phyloP scores from a whole-genome alignment of 2,888 invertebrate species.

The Euproctis similis region DNA sequence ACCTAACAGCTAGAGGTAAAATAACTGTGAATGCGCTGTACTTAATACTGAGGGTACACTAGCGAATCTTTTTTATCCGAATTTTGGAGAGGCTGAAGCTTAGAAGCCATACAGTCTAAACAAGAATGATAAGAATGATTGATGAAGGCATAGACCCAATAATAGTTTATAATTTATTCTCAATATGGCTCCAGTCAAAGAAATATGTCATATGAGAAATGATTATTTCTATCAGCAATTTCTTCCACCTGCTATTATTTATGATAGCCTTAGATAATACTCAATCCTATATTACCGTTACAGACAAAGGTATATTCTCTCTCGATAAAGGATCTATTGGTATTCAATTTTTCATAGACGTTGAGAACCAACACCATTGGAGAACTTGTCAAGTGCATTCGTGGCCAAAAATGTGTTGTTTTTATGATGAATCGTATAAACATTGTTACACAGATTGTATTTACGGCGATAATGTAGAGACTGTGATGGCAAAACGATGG shows the following conservation, averaged over 20 bases:
- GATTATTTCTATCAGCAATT: constrained; percentile 15
- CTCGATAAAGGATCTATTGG: constrained; percentile 42
- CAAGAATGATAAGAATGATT: background rate
- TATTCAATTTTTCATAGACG: constrained; percentile 47
- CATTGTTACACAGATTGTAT: constrained; percentile 35
- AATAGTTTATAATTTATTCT: background rate
- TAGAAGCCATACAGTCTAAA: no score
- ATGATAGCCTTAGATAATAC: constrained; percentile 12
- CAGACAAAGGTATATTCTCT: constrained; percentile 49
- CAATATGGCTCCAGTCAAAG: constrained; percentile 14
- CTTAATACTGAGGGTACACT: no score
- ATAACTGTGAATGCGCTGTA: no score
- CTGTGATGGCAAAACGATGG: constrained; percentile 34
- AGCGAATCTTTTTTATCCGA: no score
- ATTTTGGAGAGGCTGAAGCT: no score
- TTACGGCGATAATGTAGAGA: constrained; percentile 23
- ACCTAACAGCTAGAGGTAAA: no score
- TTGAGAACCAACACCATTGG: constrained; percentile 37
- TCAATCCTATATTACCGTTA: constrained; percentile 29
- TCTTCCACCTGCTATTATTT: constrained; percentile 19
- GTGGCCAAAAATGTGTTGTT: constrained; percentile 38
- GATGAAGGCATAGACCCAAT: background rate
- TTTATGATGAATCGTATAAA: constrained; percentile 28
- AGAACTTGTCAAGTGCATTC: constrained; percentile 31
- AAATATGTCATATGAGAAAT: constrained; percentile 21